phyloP scores from a whole-genome alignment of 2,797 vertebrate species.

The Rhinella marina region DNA sequence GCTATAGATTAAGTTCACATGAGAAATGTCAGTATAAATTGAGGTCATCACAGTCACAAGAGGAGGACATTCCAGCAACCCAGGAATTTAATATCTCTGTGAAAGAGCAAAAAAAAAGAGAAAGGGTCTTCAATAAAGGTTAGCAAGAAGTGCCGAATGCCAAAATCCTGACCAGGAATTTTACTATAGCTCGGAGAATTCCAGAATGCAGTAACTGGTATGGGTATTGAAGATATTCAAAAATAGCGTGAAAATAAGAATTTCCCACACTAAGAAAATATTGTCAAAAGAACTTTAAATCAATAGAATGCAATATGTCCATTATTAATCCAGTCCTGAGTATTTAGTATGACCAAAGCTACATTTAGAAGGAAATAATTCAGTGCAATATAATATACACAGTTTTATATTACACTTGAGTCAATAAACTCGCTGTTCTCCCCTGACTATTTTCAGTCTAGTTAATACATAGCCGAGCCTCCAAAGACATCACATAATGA shows the following conservation, averaged over 20 bases:
- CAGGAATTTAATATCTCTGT: constrained; percentile 63
- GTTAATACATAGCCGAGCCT: not conserved
- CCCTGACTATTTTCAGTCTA: not conserved
- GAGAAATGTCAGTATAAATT: constrained; percentile 61
- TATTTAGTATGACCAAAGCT: not conserved
- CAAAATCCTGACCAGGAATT: constrained; percentile 28
- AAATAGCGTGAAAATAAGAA: constrained; percentile 30
- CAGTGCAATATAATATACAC: not conserved
- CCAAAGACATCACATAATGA: constrained; percentile 6
- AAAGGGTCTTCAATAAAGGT: constrained; percentile 42
- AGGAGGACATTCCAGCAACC: constrained; percentile 58
- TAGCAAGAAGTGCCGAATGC: constrained; percentile 43
- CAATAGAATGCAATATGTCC: constrained; percentile 12
- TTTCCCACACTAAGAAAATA: constrained; percentile 55
- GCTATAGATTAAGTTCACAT: constrained; percentile 51
- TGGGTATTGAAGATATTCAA: constrained; percentile 39
- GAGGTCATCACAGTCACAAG: constrained; percentile 57
- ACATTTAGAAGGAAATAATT: not conserved
- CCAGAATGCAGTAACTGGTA: constrained; percentile 28
- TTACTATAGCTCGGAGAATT: constrained; percentile 55
- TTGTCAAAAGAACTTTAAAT: constrained; percentile 20
- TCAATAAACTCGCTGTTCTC: not conserved
- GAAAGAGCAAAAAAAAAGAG: constrained; percentile 49
- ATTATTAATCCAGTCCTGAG: not conserved
- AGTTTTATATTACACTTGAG: constrained; percentile 11